These are phyloP conservation scores for Zaprionus taronus DNA, from an alignment of 1,140 invertebrate genomes.

Conservation along the genomic window DNA sequence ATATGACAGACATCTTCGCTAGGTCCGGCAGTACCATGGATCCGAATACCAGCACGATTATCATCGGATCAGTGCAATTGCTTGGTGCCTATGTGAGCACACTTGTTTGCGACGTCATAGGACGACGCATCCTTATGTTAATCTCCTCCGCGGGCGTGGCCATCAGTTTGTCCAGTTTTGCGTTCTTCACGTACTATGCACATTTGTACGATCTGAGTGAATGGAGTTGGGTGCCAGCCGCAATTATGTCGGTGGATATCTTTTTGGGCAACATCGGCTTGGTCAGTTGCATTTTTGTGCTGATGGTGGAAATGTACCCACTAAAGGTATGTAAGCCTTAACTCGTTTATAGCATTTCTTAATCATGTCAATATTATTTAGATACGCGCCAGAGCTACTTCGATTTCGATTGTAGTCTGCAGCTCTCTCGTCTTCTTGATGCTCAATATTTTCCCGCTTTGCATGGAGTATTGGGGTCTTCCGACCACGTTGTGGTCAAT, in stretches of 20 bases:
- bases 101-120: conserved; percentile 62
- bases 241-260: conserved; percentile 70
- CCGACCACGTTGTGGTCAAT: conserved; percentile 72
- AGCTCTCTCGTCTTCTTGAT: conserved; percentile 69
- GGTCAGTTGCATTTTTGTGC: conserved; percentile 70
- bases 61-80: conserved; percentile 85
- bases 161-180: conserved; percentile 53
- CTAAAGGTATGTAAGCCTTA: conserved; percentile 54
- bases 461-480: conserved; percentile 67
- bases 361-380: conserved; percentile 33
- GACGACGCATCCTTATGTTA: conserved; percentile 55
- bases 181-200: conserved; percentile 53
- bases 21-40: conserved; percentile 86
- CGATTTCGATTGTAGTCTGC: conserved; percentile 62
- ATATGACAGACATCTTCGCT: conserved; percentile 87
- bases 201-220: conserved; percentile 45
- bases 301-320: conserved; percentile 74
- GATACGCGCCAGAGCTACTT: conserved; percentile 72
- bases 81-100: conserved; percentile 68
- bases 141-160: conserved; percentile 60
- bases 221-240: conserved; percentile 68
- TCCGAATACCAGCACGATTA: conserved; percentile 85
- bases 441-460: conserved; percentile 75
- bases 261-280: conserved; percentile 72
- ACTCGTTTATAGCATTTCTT: background rate